Percentiles rank a stretch among this genome's conserved stretches.
Conservation (phyloP, 2,113 vertebrate species). For the Mesocricetus auratus region DNA sequence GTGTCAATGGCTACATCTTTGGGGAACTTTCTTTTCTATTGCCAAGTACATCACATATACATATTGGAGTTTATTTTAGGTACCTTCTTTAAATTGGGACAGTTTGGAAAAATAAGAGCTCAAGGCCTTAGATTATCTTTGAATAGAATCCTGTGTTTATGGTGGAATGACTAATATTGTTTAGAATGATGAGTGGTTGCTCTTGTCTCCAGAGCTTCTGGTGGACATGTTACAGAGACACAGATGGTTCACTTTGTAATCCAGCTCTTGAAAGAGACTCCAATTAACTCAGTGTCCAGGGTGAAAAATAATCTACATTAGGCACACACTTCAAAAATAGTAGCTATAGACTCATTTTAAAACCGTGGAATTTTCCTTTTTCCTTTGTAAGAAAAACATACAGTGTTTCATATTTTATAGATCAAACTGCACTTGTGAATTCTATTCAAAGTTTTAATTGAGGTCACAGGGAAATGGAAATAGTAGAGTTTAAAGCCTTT, state of each 20-base stretch:
- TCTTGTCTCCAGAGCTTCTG: neutral
- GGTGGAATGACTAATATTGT: neutral
- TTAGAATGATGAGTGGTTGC: neutral
- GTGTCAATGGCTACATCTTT: neutral
- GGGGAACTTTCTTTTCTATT: neutral
- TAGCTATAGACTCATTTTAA: neutral
- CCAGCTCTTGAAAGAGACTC: neutral
- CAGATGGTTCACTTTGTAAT: neutral
- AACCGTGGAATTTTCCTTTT: neutral
- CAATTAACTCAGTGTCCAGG: neutral
- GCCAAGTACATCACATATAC: neutral
- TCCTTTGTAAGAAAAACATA: constrained; percentile 6
- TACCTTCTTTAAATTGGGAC: constrained; percentile 12
- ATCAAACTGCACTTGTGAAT: neutral
- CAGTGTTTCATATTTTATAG: neutral
- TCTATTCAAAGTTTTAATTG: constrained; percentile 58
- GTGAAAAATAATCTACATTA: constrained; percentile 3
- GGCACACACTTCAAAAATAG: neutral
- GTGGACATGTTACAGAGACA: neutral
- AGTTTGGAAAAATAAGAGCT: constrained; percentile 6
- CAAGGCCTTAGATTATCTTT: neutral
- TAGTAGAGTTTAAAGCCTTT: constrained; percentile 21
- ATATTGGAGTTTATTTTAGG: constrained; percentile 11
- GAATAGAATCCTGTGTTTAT: neutral
- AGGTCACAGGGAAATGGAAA: constrained; percentile 21